Base-by-base conservation (phyloP, 2,888 invertebrate species). In the Leptinotarsa juncta region DNA sequence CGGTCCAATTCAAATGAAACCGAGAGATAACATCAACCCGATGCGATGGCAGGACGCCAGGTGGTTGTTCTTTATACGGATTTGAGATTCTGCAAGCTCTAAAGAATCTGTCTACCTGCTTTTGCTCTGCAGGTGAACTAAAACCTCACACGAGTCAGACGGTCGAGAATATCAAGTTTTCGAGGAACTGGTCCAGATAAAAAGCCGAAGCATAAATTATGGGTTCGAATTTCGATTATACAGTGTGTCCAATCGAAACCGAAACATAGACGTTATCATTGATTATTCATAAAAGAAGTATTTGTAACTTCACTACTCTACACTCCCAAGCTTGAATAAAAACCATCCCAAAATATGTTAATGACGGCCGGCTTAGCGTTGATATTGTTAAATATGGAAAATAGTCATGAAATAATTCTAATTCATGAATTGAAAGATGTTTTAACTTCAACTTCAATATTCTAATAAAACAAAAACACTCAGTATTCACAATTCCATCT, bases 41-140 rank as follows among this genome's bases (percentile, higher is more conserved):
- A 50, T 73, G 73, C 51, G 49, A 50, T 73, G 73, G 73, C 73
- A 73, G 57, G 23, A 65, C 60, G 74, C 74, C 74, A 74, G 74
- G 67, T 74, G 74, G 68, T 65, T 26, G 73, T 49, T 48, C 23
- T 65, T 49, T 71, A 71, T 74, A 68, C 62, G 65, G 68, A 68
- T 60, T 67, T 42, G 65, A 71, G 65, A 71, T 74, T 74, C 74
- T 74, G 74, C 74, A 74, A 67, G 71, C 57, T 65, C 71, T 60
- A 55, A 71, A 74, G 53, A 74, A 74, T 71, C 74, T 65, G 71
- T 74, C 67, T 71, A 71, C 74, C 74, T 74, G 71, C 14, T 14
- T 15, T 18, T 18, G 15, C 65, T 53, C 62, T 70, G 71, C 74
- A 74, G 74, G 71, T 74, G 74, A 74, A 71, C 65, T 65, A 53